phyloP scores from a whole-genome alignment of 37 sponge, comb jelly and placozoan species.

The Crambe crambe region DNA sequence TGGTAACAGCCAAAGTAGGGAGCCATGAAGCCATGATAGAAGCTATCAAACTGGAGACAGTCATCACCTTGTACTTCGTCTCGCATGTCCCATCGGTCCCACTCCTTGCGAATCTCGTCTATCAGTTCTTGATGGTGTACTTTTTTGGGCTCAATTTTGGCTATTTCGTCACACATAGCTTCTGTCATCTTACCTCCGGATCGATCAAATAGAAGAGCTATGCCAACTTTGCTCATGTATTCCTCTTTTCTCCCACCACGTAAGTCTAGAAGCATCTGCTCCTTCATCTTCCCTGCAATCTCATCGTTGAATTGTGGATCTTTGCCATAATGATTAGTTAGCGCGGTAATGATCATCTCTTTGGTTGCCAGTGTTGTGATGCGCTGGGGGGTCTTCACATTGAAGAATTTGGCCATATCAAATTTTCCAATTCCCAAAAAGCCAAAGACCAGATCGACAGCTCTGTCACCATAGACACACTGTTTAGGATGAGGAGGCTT shows the following conservation, averaged over 20 bases:
- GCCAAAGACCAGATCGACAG: constrained; percentile 76
- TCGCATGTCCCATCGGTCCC: constrained; percentile 74
- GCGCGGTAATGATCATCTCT: constrained; percentile 66
- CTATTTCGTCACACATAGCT: constrained; percentile 60
- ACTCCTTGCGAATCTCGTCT: constrained; percentile 50
- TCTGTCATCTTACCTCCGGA: constrained; percentile 75
- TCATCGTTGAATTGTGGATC: constrained; percentile 63
- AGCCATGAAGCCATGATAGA: constrained; percentile 88
- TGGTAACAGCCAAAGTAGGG: constrained; percentile 91
- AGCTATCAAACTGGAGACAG: constrained; percentile 68
- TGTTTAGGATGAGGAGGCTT: constrained; percentile 72
- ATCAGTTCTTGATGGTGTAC: constrained; percentile 57
- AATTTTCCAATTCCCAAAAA: constrained; percentile 65
- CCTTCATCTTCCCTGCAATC: constrained; percentile 67
- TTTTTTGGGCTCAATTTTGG: constrained; percentile 10
- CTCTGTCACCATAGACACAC: constrained; percentile 73
- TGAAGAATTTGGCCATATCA: constrained; percentile 83
- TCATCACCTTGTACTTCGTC: constrained; percentile 56
- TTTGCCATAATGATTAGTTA: constrained; percentile 68
- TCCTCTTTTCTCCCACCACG: constrained; percentile 73
- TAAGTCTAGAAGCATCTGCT: constrained; percentile 72
- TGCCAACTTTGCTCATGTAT: constrained; percentile 77
- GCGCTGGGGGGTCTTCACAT: constrained; percentile 53
- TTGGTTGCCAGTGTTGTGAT: constrained; percentile 76
- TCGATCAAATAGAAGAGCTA: constrained; percentile 77